Percentiles rank a stretch among this genome's conserved stretches.
Conservation (phyloP, 2,888 invertebrate genomes). For the Endomychus coccineus region DNA sequence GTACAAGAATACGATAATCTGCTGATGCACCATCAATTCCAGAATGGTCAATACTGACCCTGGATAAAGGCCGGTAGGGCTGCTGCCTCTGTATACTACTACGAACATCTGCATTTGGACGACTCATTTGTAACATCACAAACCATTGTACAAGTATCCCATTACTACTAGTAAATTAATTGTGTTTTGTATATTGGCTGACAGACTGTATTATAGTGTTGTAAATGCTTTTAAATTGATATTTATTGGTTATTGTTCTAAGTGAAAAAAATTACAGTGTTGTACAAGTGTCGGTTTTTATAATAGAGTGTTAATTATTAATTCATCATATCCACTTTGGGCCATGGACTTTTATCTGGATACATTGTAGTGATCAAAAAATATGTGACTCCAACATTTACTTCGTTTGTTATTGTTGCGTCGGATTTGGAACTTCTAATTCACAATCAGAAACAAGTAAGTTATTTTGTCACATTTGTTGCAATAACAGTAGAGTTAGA, state of each 20-base stretch:
- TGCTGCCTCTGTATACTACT: conserved; percentile 27
- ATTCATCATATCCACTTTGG: too few species aligned
- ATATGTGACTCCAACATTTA: too few species aligned
- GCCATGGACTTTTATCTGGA: too few species aligned
- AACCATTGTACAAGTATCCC: conserved; percentile 17
- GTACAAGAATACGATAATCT: conserved; percentile 76
- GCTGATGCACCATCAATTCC: conserved; percentile 23
- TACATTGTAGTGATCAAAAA: too few species aligned
- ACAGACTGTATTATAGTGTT: conserved; percentile 7
- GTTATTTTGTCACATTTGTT: too few species aligned
- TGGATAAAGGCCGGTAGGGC: conserved; percentile 28
- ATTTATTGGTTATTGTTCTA: conserved; percentile 12
- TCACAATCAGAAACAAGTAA: too few species aligned
- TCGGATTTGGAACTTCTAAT: too few species aligned
- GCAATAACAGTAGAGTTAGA: too few species aligned
- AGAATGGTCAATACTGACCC: conserved; percentile 25
- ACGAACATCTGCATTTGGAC: conserved; percentile 32
- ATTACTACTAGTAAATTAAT: conserved; percentile 6
- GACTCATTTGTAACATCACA: conserved; percentile 29
- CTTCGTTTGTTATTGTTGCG: too few species aligned
- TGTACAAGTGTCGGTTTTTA: too few species aligned
- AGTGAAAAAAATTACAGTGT: conserved; percentile 14
- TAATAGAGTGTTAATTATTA: too few species aligned
- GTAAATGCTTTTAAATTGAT: conserved; percentile 14
- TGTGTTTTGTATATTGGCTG: conserved; percentile 3